These are phyloP conservation scores for Graptemys geographica DNA, from an alignment of 2,797 vertebrate species.

Conservation along the genomic window DNA sequence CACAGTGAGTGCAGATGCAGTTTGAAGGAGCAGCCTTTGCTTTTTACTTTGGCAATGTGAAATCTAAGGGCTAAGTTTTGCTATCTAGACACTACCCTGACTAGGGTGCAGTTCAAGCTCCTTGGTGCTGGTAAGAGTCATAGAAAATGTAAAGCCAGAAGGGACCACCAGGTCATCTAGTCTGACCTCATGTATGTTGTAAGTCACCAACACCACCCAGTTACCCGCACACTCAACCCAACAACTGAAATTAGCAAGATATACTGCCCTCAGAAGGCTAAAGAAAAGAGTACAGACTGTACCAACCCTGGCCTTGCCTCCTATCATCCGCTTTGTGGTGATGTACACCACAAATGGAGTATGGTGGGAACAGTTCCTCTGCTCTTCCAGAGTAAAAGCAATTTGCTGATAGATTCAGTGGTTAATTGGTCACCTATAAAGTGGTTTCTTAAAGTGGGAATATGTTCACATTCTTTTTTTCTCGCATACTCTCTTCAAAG, in stretches of 20 bases:
- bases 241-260: neutral
- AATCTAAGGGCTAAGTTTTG: neutral
- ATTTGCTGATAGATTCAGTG: neutral
- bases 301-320: neutral
- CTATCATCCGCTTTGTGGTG: neutral
- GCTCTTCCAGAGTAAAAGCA: neutral
- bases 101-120: neutral
- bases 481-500: neutral
- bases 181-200: neutral
- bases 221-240: neutral
- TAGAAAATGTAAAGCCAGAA: neutral
- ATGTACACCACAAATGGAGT: neutral
- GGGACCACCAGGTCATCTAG: neutral
- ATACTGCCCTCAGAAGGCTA: neutral
- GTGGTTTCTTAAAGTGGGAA: neutral
- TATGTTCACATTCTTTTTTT: fast-evolving
- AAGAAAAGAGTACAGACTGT: neutral
- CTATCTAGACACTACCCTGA: neutral
- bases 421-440: neutral
- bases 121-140: neutral
- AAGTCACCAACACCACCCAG: neutral
- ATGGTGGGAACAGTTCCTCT: neutral
- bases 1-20: neutral
- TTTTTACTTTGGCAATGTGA: neutral
- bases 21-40: neutral